Evolutionary conservation across 1,140 invertebrate genomes (phyloP), one percentile per base, ranked within the genome.

Genomic region (Sinella curviseta): DNA sequence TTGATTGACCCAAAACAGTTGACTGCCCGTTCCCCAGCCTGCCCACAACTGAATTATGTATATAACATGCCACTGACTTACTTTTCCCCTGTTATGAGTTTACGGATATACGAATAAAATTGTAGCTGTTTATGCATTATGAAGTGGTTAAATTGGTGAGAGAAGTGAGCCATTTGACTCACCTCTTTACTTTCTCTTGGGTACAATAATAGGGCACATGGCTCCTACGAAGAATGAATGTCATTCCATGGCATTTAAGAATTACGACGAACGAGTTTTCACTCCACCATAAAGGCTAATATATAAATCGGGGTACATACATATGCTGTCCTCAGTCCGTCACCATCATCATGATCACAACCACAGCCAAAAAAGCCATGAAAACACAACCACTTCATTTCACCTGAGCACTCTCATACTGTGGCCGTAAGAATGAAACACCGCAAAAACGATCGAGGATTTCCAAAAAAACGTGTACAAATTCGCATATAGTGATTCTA

Each of bases 1-100:
- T 70, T 70, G 65, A 70, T 70, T 70, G 65, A 33, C 65, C 65
- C 31, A 70, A 33, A 70, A 33, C 65, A 70, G 1, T 70, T 65
- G 57, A 65, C 57, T 65, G 14, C 4, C 39, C 39, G 8, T 48
- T 48, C 39, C 20, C 39, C 20, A 48, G 39, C 20, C 8, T 48
- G 20, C 39, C 39, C 39, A 48, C 8, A 8, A 48, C 8, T 48
- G 20, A n/a, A 12, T 60, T n/a, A 12, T 60, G 24, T n/a, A 60
- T 3, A 26, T 14, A 60, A 60, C 4, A 4, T 12, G 14, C 12
- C 4, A 60, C 57, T 12, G 24, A 26, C 12, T 26, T 60, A 60
- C 57, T 60, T 17, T 26, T 17, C 24, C 12, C 57, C 12, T 17
- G n/a, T n/a, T n/a, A n/a, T n/a, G n/a, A n/a, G n/a, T n/a, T n/a